Evolutionary conservation across 2,888 invertebrate genomes (phyloP), one percentile per base, ranked within the genome.

Genomic region (Gasteruption jaculator): DNA sequence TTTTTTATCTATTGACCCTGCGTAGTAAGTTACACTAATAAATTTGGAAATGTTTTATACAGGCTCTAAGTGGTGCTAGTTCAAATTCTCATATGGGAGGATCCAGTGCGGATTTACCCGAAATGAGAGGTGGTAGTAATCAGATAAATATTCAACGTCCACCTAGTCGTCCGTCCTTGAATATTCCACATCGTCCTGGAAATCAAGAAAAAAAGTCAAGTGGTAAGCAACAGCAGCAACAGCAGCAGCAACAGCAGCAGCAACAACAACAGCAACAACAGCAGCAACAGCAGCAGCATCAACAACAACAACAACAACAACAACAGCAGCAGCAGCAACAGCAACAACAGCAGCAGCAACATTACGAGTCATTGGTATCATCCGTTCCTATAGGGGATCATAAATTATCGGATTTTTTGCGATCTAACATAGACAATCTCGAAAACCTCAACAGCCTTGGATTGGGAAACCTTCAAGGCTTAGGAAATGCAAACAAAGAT

Each of bases 361-460:
- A n/a, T n/a, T n/a, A n/a, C n/a, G n/a, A n/a, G n/a, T 40, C 52
- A 75, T n/a, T n/a, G n/a, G n/a, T n/a, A n/a, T n/a, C n/a, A n/a
- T n/a, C n/a, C 41, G 57, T 64, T 41, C 59, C 64, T 14, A 58
- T 66, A 21, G 56, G 60, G 56, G 83, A 83, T 60, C 82, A 82
- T 53, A 85, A 85, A 63, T 73, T 85, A 20, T 81, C 82, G 11
- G 85, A 86, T 63, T 85, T 85, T 63, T 71, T 62, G 60, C 79
- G 85, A 58, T 81, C 83, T 6, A 85, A 85, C 70, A 67, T 85
- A 48, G 85, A 86, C 58, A 83, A 78, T 61, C 68, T 85, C 45
- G 85, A 85, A 65, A 83, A 82, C 0, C 68, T 80, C 3, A 74
- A 74, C 3, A 65, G 61, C 22, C 55, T 66, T 26, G 63, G 61